Conservation (phyloP, 2,113 vertebrate species). For the Chionomys nivalis region DNA sequence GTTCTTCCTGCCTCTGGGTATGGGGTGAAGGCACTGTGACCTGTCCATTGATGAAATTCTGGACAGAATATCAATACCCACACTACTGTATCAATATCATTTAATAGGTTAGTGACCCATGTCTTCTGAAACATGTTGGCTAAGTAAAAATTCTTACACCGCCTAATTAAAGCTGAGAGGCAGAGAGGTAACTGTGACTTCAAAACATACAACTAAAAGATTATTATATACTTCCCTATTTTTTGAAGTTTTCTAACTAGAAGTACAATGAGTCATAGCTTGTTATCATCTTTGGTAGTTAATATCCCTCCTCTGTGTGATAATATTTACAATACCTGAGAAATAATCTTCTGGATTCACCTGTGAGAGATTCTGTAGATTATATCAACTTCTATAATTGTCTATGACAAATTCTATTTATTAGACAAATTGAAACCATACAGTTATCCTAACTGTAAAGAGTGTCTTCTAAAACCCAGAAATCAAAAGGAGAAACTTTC, state of each 20-base stretch:
- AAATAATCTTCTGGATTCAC: neutral
- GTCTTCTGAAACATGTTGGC: accelerated
- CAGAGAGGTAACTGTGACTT: neutral
- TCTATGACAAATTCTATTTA: neutral
- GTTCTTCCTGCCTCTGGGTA: neutral
- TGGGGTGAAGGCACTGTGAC: neutral
- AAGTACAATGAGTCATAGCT: neutral
- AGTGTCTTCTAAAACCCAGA: neutral
- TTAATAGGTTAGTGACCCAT: neutral
- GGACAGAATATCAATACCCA: accelerated
- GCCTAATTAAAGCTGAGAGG: neutral
- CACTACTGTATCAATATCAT: neutral
- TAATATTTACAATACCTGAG: neutral
- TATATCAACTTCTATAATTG: neutral
- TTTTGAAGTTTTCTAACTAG: neutral
- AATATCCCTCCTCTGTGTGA: neutral
- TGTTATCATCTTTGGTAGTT: neutral
- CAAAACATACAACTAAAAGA: neutral
- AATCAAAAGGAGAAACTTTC: too few relatives aligned
- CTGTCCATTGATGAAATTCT: neutral
- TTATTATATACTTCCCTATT: neutral
- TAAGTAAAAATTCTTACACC: neutral
- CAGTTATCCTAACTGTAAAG: neutral
- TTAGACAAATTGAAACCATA: neutral
- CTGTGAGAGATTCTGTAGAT: neutral